A percentile compares a stretch with the other conserved stretches of the same genome.
These are phyloP conservation scores for Caenorhabditis briggsae DNA, from an alignment of 1,140 invertebrate genomes.

Conservation along the genomic window DNA sequence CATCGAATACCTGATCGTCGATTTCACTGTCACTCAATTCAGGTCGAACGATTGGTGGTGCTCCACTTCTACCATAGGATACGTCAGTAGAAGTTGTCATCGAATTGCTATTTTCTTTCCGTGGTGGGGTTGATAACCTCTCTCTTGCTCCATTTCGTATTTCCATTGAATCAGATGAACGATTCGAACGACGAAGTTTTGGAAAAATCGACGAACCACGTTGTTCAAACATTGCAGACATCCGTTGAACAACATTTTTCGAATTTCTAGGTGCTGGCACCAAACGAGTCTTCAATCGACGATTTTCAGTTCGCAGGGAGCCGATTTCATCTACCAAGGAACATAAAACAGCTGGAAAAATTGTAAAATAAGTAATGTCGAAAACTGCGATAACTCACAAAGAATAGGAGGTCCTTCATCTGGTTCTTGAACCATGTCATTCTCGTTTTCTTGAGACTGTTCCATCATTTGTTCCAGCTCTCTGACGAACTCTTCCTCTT, in stretches of 20 bases:
- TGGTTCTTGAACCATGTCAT: conserved; percentile 42
- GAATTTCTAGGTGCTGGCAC: conserved; percentile 42
- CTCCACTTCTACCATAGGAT: conserved; percentile 48
- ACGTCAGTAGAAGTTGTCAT: conserved; percentile 66
- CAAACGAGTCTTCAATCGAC: conserved; percentile 60
- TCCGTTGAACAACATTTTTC: conserved; percentile 60
- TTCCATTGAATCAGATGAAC: conserved; percentile 43
- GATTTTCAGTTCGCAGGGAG: conserved; percentile 65
- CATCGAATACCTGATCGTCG: conserved; percentile 63
- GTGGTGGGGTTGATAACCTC: conserved; percentile 58
- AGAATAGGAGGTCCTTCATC: conserved; percentile 55
- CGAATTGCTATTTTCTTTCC: conserved; percentile 30
- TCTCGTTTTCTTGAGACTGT: conserved; percentile 33
- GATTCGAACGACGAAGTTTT: conserved; percentile 49
- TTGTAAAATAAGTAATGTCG: background rate
- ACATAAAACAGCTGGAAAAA: conserved; percentile 63
- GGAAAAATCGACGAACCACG: conserved; percentile 57
- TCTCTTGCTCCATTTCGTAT: conserved; percentile 61
- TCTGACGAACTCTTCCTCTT: conserved; percentile 66
- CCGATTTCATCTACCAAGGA: conserved; percentile 66
- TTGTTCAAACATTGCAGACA: conserved; percentile 63
- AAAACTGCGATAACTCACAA: conserved; percentile 23
- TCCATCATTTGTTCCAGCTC: conserved; percentile 64
- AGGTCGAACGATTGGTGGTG: conserved; percentile 64
- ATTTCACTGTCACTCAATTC: conserved; percentile 65